Evolutionary conservation across 2,888 invertebrate species (phyloP).

Genomic region (Lysandra coridon): DNA sequence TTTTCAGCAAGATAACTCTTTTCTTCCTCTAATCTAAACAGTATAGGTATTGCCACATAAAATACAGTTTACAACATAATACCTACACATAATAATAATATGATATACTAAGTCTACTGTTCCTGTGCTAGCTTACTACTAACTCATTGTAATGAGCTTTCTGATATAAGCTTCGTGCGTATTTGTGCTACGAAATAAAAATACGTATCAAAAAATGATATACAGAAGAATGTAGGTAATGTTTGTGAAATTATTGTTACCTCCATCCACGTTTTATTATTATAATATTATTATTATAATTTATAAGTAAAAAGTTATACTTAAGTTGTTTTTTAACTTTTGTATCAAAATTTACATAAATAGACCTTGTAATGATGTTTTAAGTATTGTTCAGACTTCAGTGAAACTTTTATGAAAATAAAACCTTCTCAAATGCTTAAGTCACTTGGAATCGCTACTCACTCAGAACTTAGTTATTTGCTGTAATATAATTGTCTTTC

Average conservation of each 20-base stretch:
- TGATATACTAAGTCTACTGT: too few relatives aligned
- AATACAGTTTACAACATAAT: too few relatives aligned
- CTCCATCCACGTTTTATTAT: not conserved
- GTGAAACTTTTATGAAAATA: not conserved
- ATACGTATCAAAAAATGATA: not conserved
- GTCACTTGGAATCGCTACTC: not conserved
- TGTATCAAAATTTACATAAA: not conserved
- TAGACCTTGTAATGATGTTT: too few relatives aligned
- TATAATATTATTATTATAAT: not conserved
- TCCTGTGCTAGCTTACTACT: not conserved
- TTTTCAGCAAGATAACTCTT: too few relatives aligned
- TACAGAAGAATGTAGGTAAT: not conserved
- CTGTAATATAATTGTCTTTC: not conserved
- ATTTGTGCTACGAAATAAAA: not conserved
- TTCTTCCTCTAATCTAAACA: too few relatives aligned
- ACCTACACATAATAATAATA: too few relatives aligned
- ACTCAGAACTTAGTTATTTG: not conserved
- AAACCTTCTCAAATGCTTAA: not conserved
- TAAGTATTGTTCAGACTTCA: too few relatives aligned
- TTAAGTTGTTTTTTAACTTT: too few relatives aligned
- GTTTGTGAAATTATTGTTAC: not conserved
- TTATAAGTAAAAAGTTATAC: too few relatives aligned
- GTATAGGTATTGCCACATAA: too few relatives aligned
- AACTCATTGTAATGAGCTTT: not conserved
- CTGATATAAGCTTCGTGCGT: not conserved